Percentiles rank a stretch among this genome's conserved stretches.
phyloP scores from a whole-genome alignment of 2,888 invertebrate species.

The Pollenia labialis region DNA sequence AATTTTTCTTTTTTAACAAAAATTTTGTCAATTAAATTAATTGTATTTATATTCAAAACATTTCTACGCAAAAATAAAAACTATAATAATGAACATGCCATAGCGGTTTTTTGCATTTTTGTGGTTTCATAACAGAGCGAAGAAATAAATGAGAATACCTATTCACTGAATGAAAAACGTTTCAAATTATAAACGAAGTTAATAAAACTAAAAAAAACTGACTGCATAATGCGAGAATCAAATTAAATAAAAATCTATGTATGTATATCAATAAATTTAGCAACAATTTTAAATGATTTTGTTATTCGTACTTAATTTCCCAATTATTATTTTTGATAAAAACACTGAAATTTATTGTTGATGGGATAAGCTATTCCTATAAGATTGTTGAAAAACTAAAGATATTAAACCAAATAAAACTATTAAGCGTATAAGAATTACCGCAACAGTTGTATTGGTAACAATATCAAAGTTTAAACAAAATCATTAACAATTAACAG shows the following conservation, averaged over 20 bases:
- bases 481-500: too few species aligned
- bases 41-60: constrained; percentile 25
- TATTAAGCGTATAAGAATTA: too few species aligned
- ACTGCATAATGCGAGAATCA: neutral
- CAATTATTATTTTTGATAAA: too few species aligned
- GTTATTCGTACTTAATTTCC: too few species aligned
- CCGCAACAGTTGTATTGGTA: too few species aligned
- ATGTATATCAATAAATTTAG: neutral
- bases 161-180: constrained; percentile 15
- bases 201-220: constrained; percentile 4
- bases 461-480: too few species aligned
- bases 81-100: neutral
- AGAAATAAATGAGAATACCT: neutral
- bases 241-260: constrained; percentile 1
- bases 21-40: constrained; percentile 22
- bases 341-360: too few species aligned
- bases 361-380: too few species aligned
- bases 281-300: too few species aligned
- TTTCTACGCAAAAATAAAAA: neutral
- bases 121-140: constrained; percentile 37
- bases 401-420: too few species aligned
- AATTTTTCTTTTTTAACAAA: neutral
- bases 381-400: too few species aligned
- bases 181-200: neutral
- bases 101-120: constrained; percentile 42